These are phyloP conservation scores for Dipodomys spectabilis DNA, from an alignment of 2,113 vertebrate genomes.

Conservation along the genomic window DNA sequence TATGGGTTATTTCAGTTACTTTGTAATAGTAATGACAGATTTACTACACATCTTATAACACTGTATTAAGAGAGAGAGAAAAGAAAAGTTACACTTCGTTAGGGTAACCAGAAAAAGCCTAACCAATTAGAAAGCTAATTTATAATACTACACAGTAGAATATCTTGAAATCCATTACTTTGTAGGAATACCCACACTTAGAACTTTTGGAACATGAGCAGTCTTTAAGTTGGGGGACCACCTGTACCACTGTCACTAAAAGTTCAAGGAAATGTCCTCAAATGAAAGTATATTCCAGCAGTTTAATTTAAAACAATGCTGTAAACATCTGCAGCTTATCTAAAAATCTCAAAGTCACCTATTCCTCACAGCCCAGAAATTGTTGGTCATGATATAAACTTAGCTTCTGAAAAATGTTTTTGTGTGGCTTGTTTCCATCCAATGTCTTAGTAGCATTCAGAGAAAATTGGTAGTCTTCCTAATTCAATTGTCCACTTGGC, in stretches of 20 bases:
- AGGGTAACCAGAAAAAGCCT: not conserved
- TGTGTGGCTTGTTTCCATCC: constrained; percentile 14
- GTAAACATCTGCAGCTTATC: not conserved
- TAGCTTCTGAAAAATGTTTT: constrained; percentile 63
- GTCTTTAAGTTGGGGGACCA: not conserved
- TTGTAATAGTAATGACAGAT: not conserved
- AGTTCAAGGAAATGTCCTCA: not conserved
- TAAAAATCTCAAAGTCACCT: constrained; percentile 46
- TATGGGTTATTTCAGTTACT: not conserved
- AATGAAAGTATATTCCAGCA: not conserved
- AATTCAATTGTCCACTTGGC: constrained; percentile 69
- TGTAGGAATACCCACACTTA: not conserved
- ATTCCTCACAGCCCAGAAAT: not conserved
- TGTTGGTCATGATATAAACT: constrained; percentile 17
- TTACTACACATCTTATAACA: not conserved
- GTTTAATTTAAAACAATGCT: constrained; percentile 45
- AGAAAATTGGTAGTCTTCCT: constrained; percentile 57
- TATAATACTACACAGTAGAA: not conserved
- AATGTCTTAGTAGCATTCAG: constrained; percentile 45
- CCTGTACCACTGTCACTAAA: not conserved
- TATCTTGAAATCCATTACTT: constrained; percentile 19
- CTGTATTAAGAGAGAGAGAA: not conserved
- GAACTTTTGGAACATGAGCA: not conserved
- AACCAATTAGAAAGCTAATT: not conserved
- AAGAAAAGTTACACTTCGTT: not conserved